Percentiles rank a stretch among this genome's conserved stretches.
phyloP scores from a whole-genome alignment of 2,888 invertebrate genomes.

The Chydorus sphaericus region DNA sequence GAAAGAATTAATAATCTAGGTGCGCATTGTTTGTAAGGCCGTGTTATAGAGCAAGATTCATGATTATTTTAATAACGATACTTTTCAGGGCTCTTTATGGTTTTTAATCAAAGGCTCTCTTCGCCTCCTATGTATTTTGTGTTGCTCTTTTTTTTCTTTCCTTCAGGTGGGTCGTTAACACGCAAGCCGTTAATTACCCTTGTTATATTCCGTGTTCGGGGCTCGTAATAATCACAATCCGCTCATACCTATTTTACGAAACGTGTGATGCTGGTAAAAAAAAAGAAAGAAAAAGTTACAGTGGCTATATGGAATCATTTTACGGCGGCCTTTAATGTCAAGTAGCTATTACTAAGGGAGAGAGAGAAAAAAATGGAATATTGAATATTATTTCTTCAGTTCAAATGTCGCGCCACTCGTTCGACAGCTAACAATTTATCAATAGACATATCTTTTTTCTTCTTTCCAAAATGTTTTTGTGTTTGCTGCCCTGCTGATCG shows the following conservation, averaged over 20 bases:
- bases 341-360: no score
- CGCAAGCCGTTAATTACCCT: slow-evolving; percentile 5
- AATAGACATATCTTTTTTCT: no score
- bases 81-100: slow-evolving; percentile 4
- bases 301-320: slow-evolving; percentile 2
- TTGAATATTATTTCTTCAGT: no score
- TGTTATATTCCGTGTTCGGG: slow-evolving; percentile 4
- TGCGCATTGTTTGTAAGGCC: no score
- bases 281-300: neutral
- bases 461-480: no score
- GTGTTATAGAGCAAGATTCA: slow-evolving; percentile 1
- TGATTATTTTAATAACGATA: neutral
- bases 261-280: neutral
- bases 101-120: slow-evolving; percentile 5
- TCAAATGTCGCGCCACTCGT: no score
- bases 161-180: neutral
- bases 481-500: no score
- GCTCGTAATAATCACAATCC: neutral
- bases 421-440: no score
- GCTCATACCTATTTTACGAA: neutral
- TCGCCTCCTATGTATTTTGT: no score
- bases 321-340: slow-evolving; percentile 1
- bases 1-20: no score
- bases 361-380: no score
- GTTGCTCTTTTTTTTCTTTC: neutral